These are phyloP conservation scores for Noturus placidus DNA, from an alignment of 2,113 vertebrate genomes.

Conservation along the genomic window DNA sequence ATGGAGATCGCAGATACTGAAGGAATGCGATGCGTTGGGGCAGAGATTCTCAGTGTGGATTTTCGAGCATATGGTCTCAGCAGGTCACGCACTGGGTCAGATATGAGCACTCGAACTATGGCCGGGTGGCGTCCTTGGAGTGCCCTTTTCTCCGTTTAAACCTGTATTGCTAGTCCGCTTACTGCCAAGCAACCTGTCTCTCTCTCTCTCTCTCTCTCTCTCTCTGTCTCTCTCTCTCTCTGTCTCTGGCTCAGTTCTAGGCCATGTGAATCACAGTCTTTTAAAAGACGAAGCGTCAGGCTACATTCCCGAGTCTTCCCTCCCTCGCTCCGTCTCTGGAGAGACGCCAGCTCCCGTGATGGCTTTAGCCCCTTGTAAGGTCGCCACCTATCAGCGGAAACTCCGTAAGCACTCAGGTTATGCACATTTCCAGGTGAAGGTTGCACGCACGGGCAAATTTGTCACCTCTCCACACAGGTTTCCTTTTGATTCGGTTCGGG, in stretches of 20 bases:
- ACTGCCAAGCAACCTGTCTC: neutral
- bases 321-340: constrained; percentile 16
- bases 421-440: constrained; percentile 31
- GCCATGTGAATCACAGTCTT: constrained; percentile 19
- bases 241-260: neutral
- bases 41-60: neutral
- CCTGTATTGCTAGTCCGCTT: neutral
- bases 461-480: neutral
- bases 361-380: constrained; percentile 29
- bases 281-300: constrained; percentile 35
- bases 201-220: neutral
- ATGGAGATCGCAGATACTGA: constrained; percentile 36
- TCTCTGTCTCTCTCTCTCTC: neutral
- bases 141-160: constrained; percentile 21
- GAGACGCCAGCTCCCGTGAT: constrained; percentile 8
- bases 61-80: constrained; percentile 47
- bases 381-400: constrained; percentile 9
- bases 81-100: constrained; percentile 36
- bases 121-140: constrained; percentile 14
- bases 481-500: neutral
- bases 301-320: constrained; percentile 6
- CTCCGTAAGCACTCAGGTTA: constrained; percentile 5
- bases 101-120: constrained; percentile 12
- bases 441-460: constrained; percentile 1
- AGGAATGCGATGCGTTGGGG: neutral